A percentile compares a stretch with the other conserved stretches of the same genome.
Conservation (phyloP, 2,113 vertebrate species). For the Psammodynastes pulverulentus region DNA sequence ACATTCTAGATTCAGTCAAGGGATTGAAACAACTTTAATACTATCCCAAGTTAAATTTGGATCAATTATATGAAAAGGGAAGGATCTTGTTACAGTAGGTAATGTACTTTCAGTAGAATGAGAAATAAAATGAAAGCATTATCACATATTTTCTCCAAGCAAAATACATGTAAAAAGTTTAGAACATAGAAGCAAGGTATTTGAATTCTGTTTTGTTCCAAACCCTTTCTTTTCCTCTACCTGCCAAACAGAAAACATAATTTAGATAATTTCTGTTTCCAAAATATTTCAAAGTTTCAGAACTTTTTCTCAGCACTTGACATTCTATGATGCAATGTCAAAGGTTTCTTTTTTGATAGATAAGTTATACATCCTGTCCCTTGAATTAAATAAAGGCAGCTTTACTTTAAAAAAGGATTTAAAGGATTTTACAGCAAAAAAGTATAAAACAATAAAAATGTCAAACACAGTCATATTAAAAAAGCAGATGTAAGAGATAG, state of each 20-base stretch:
- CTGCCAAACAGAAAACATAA: constrained; percentile 16
- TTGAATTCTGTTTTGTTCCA: constrained; percentile 22
- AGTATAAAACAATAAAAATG: no score
- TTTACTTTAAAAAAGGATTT: constrained; percentile 12
- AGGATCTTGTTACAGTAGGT: constrained; percentile 35
- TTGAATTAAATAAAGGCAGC: constrained; percentile 14
- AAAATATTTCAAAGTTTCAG: not conserved
- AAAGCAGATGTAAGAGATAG: not conserved
- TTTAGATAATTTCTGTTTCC: constrained; percentile 22
- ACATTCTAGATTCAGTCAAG: not conserved
- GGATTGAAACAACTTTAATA: not conserved
- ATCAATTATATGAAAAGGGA: constrained; percentile 22
- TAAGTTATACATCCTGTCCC: constrained; percentile 29
- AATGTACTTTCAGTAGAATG: not conserved
- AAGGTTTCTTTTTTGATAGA: constrained; percentile 27
- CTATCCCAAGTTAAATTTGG: constrained; percentile 16
- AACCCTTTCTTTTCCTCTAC: constrained; percentile 27
- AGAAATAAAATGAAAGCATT: not conserved
- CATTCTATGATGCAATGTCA: not conserved
- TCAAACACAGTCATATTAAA: no score
- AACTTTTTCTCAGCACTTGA: constrained; percentile 3
- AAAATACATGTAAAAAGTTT: not conserved
- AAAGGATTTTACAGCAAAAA: no score
- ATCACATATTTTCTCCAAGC: not conserved
- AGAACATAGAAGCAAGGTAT: constrained; percentile 30